A percentile compares a stretch with the other conserved stretches of the same genome.
Conservation (phyloP, 2,888 invertebrate species). For the Icerya purchasi region DNA sequence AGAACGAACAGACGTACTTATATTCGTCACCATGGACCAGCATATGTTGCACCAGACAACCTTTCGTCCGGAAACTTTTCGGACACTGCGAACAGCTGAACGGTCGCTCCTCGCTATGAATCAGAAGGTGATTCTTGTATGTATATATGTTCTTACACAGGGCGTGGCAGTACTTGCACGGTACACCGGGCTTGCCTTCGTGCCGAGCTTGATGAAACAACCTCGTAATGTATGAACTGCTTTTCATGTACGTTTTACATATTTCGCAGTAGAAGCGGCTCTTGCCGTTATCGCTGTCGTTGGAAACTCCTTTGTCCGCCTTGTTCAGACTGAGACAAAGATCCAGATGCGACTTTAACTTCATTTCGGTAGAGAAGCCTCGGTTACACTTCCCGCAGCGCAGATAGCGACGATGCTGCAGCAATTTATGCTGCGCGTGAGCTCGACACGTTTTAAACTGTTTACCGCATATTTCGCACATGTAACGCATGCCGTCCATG, state of each 20-base stretch:
- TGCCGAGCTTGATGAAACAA: slow-evolving; percentile 10
- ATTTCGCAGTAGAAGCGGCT: slow-evolving; percentile 9
- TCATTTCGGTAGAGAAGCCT: slow-evolving; percentile 9
- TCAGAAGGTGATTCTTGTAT: slow-evolving; percentile 10
- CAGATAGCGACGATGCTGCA: slow-evolving; percentile 11
- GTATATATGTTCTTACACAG: slow-evolving; percentile 10
- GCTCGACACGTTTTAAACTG: slow-evolving; percentile 10
- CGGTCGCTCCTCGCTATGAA: slow-evolving; percentile 11
- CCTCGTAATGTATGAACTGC: slow-evolving; percentile 10
- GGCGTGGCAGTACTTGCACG: slow-evolving; percentile 7
- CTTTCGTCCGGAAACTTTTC: slow-evolving; percentile 11
- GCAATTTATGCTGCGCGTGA: slow-evolving; percentile 10
- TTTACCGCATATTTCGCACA: slow-evolving; percentile 12
- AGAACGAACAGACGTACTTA: slow-evolving; percentile 10
- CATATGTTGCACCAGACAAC: slow-evolving; percentile 12
- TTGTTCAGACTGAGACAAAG: slow-evolving; percentile 1
- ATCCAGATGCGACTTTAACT: slow-evolving; percentile 7
- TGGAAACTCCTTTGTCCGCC: neutral
- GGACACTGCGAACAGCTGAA: slow-evolving; percentile 9
- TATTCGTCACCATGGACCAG: slow-evolving; percentile 12
- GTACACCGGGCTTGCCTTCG: slow-evolving; percentile 10
- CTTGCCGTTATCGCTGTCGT: neutral
- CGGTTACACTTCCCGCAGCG: slow-evolving; percentile 9
- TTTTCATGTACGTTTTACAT: slow-evolving; percentile 10
- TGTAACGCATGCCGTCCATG: slow-evolving; percentile 12